These are phyloP conservation scores for Tupaia chinensis DNA, from an alignment of 2,113 vertebrate species.

Conservation along the genomic window DNA sequence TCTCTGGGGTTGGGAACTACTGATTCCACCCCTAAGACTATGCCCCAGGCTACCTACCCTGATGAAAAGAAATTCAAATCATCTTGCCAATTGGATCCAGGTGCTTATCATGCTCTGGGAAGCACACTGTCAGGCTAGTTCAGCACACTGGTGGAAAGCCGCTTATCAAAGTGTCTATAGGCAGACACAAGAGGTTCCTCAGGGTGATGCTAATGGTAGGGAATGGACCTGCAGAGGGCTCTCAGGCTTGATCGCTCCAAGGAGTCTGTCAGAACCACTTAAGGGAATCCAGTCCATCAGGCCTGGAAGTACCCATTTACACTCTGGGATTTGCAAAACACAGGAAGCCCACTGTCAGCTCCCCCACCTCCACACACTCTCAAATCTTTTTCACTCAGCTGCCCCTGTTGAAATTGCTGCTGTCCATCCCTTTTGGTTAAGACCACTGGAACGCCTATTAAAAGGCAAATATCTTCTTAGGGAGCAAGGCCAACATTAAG, in stretches of 20 bases:
- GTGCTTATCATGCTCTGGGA: conserved; percentile 41
- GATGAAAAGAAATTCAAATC: conserved; percentile 45
- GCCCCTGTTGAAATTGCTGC: background rate
- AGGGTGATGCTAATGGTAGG: conserved; percentile 43
- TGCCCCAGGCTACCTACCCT: conserved; percentile 25
- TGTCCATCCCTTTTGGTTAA: conserved; percentile 10
- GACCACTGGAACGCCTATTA: background rate
- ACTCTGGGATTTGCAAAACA: conserved; percentile 31
- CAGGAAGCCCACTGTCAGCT: background rate
- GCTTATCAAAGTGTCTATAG: conserved; percentile 60
- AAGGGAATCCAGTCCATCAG: background rate
- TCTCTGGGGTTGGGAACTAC: background rate
- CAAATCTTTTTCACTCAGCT: background rate
- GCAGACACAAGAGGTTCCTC: conserved; percentile 44
- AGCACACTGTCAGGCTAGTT: background rate
- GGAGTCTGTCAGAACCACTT: conserved; percentile 44
- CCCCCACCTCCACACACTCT: background rate
- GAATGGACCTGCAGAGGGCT: conserved; percentile 16
- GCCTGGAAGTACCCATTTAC: background rate
- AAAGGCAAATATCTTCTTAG: conserved; percentile 23
- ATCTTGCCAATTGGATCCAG: conserved; percentile 51
- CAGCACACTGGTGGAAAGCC: background rate
- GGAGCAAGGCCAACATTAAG: background rate
- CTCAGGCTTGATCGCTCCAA: conserved; percentile 20
- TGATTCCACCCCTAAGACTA: background rate